Evolutionary conservation across 2,888 invertebrate species (phyloP).

Genomic region (Nowickia ferox): DNA sequence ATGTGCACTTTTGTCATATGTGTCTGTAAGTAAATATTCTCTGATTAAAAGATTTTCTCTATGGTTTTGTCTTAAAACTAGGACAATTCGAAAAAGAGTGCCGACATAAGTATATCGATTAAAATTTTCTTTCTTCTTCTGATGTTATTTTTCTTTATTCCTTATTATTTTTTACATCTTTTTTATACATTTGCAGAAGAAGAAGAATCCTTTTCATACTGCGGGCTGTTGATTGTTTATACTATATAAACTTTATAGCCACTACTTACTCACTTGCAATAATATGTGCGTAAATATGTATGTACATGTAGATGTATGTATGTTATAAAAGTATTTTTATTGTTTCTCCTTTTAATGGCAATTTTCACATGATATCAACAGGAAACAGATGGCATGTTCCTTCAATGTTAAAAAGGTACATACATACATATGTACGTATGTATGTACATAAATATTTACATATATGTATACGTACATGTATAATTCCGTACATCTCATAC

Average conservation of each 20-base stretch:
- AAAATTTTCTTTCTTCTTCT: constrained; percentile 33
- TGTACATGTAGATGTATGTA: constrained; percentile 1
- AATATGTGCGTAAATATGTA: constrained; percentile 13
- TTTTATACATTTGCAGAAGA: constrained; percentile 45
- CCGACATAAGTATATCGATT: constrained; percentile 61
- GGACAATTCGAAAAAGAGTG: constrained; percentile 67
- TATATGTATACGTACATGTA: background rate
- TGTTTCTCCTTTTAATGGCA: constrained; percentile 54
- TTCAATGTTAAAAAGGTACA: constrained; percentile 63
- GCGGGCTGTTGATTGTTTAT: constrained; percentile 66
- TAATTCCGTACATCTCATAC: background rate
- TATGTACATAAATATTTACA: background rate
- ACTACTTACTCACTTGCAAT: constrained; percentile 16
- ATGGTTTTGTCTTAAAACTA: constrained; percentile 49
- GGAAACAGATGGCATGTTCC: constrained; percentile 71
- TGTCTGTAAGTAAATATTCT: background rate
- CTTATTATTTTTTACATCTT: constrained; percentile 4
- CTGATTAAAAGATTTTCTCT: constrained; percentile 14
- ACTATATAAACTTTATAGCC: no score
- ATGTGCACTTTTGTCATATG: constrained; percentile 33
- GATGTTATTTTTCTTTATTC: constrained; percentile 21
- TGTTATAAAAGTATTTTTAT: constrained; percentile 41
- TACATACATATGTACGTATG: background rate
- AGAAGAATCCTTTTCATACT: constrained; percentile 30
- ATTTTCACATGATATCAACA: constrained; percentile 70